A percentile compares a stretch with the other conserved stretches of the same genome.
phyloP scores from a whole-genome alignment of 1,140 invertebrate genomes.

The Sarcophaga bullata region DNA sequence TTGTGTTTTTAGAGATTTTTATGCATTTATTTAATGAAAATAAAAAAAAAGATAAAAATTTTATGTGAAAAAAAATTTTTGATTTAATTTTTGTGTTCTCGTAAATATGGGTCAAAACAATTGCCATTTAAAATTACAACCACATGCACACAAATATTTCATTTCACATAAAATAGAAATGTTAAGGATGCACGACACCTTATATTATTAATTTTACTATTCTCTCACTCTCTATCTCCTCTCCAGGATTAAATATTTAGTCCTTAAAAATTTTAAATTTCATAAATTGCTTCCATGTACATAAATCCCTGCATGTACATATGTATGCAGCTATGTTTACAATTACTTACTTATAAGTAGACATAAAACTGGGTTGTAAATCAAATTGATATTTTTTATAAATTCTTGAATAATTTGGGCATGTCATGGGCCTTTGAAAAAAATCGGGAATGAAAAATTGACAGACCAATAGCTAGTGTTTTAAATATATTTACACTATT shows the following conservation, averaged over 20 bases:
- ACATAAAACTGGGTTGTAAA: too few species aligned
- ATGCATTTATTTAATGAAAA: not conserved
- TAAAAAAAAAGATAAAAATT: not conserved
- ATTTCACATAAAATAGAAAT: not conserved
- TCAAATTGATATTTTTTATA: too few species aligned
- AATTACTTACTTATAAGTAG: too few species aligned
- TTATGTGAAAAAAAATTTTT: not conserved
- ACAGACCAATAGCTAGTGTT: too few species aligned
- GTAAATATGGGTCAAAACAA: slow-evolving; percentile 13
- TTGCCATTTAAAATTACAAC: not conserved
- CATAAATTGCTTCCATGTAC: too few species aligned
- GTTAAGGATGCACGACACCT: not conserved
- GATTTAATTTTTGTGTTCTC: not conserved
- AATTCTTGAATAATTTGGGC: too few species aligned
- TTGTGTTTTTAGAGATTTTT: not conserved
- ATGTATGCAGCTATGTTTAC: too few species aligned
- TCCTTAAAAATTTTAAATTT: too few species aligned
- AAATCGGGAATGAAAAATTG: too few species aligned
- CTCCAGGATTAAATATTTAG: not conserved
- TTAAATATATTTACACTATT: too few species aligned
- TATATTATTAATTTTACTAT: slow-evolving; percentile 1
- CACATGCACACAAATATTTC: not conserved
- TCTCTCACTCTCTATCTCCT: not conserved
- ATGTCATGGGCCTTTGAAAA: too few species aligned
- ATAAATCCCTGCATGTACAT: too few species aligned